phyloP scores from a whole-genome alignment of 2,888 invertebrate genomes.

The Polyploca ridens region DNA sequence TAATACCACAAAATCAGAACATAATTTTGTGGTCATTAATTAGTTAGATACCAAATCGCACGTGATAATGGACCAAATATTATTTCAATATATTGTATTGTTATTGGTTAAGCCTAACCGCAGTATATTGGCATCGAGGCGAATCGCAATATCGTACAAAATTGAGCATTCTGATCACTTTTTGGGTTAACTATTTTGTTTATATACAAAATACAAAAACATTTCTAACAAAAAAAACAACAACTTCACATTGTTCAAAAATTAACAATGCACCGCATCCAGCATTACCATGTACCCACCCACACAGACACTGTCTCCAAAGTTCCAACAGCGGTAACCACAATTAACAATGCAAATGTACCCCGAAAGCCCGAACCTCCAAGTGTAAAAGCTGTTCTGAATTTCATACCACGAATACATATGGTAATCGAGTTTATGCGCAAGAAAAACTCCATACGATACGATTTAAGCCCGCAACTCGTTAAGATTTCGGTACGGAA shows the following conservation, averaged over 20 bases:
- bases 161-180: no score
- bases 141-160: no score
- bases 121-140: no score
- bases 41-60: no score
- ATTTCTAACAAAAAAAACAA: not conserved
- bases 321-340: slow-evolving; percentile 47
- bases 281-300: slow-evolving; percentile 33
- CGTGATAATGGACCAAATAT: no score
- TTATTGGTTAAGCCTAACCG: no score
- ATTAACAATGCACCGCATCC: slow-evolving; percentile 33
- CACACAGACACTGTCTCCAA: slow-evolving; percentile 28
- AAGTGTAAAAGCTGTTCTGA: slow-evolving; percentile 69
- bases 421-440: slow-evolving; percentile 71
- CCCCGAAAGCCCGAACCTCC: slow-evolving; percentile 23
- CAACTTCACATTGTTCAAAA: not conserved
- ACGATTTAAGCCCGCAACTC: slow-evolving; percentile 46
- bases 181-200: no score
- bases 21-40: no score
- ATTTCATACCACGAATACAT: slow-evolving; percentile 78
- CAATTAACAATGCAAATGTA: slow-evolving; percentile 83
- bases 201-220: not conserved
- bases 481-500: slow-evolving; percentile 44
- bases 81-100: no score
- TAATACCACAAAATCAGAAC: no score
- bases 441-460: slow-evolving; percentile 65